Conservation (phyloP, 2,888 invertebrate genomes). For the Pristionchus arcanus region DNA sequence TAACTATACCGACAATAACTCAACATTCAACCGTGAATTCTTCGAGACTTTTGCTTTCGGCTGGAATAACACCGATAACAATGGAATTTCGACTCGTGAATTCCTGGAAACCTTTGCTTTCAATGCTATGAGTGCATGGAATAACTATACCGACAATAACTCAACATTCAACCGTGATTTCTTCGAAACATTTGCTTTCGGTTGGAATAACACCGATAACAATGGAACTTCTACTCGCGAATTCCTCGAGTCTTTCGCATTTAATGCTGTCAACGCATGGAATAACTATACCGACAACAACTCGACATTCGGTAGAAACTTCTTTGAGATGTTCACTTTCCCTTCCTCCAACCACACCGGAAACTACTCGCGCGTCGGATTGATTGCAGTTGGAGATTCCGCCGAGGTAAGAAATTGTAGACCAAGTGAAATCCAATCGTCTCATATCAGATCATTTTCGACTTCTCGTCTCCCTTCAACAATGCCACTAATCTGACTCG, state of each 20-base stretch:
- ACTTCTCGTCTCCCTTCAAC: neutral
- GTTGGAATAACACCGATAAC: neutral
- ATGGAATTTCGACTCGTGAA: neutral
- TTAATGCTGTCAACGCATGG: neutral
- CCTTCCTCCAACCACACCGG: neutral
- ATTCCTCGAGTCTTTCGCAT: neutral
- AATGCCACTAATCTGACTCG: neutral
- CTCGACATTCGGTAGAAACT: neutral
- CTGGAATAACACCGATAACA: neutral
- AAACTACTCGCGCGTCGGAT: neutral
- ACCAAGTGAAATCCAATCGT: neutral
- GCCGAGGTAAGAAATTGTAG: neutral
- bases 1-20: constrained; percentile 6
- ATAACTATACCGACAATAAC: neutral
- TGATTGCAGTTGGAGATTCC: neutral
- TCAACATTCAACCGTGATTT: neutral
- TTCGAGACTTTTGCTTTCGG: neutral
- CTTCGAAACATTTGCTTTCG: neutral
- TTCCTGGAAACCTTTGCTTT: neutral
- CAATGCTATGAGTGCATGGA: neutral
- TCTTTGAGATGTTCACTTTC: constrained; percentile 1
- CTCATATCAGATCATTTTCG: neutral
- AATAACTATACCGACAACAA: neutral
- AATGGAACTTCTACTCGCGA: neutral
- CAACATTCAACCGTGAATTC: neutral